Base-by-base conservation (phyloP, 2,888 invertebrate species). In the Heliconius cydno region DNA sequence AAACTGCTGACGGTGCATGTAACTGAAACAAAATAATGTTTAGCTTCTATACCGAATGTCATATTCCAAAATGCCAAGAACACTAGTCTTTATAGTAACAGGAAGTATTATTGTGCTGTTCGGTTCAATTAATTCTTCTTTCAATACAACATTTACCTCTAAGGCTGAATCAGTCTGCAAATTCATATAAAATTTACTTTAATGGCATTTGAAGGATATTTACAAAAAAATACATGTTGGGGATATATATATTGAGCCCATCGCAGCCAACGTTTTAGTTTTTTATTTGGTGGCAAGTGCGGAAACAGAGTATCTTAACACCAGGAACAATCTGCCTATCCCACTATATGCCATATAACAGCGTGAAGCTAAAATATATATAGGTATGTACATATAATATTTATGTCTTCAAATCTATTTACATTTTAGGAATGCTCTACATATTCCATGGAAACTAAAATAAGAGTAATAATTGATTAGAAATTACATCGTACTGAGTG, bases 91-190 rank as follows among this genome's bases (percentile, higher is more conserved):
- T 77, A 96, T 91, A 5, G 90, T 91, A 1, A 95, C 84, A 19
- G 93, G 91, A 70, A 96, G 86, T 65, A 86, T 87, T 81, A 93
- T 88, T 60, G 90, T 90, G 82, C 91, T 92, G 77, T 92, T 92
- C 15, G 96, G 94, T 84, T 93, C 88, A 30, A 95, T 92, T 60
- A 90, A 86, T 34, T 94, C 93, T 88, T 94, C 93, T 83, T 90
- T 92, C 76, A 91, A 52, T 13, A 79, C 85, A 57, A 91, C 87
- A 46, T 88, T 84, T 10, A 94, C 90, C 84, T 91, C 84, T 63
- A 94, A 86, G 25, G 88, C 86, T 5, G 87, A 85, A 77, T 87
- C 85, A 79, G 89, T 87, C 88, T 91, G 78, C 30, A 73, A 70
- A 57, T 67, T 46, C 0, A 15, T 38, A 12, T 57, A 63, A 70